A percentile compares a stretch with the other conserved stretches of the same genome.
Conservation (phyloP, 2,113 vertebrate species). For the Nipponia nippon region DNA sequence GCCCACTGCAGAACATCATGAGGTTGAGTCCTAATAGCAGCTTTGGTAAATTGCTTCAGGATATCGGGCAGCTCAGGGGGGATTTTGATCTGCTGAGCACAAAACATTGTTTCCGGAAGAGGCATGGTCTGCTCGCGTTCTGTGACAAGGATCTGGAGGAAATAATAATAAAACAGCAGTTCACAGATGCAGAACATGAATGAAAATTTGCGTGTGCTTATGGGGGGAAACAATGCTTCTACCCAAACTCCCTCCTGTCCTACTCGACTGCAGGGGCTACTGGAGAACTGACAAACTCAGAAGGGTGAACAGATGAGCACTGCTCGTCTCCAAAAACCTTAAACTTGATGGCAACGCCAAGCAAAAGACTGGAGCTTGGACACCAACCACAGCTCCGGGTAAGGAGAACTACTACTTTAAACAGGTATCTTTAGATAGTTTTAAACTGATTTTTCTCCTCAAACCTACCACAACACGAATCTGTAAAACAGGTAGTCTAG, state of each 20-base stretch:
- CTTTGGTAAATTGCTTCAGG: slow-evolving; percentile 92
- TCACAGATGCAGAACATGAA: neutral
- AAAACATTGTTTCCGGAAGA: slow-evolving; percentile 85
- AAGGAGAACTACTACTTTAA: neutral
- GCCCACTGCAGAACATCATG: slow-evolving; percentile 87
- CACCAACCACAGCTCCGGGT: neutral
- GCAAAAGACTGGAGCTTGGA: neutral
- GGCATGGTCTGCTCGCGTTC: slow-evolving; percentile 74
- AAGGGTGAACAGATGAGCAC: neutral
- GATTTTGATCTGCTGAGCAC: slow-evolving; percentile 90
- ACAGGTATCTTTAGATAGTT: neutral
- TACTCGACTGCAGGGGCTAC: accelerated
- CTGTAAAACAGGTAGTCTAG: neutral
- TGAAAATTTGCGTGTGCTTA: neutral
- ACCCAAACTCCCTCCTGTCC: neutral
- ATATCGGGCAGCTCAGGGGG: slow-evolving; percentile 86
- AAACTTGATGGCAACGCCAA: neutral
- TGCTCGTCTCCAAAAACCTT: accelerated
- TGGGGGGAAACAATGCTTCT: too few species aligned
- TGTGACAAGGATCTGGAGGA: neutral
- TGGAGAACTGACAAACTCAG: neutral
- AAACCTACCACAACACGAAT: neutral
- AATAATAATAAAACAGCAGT: neutral
- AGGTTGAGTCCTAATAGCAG: slow-evolving; percentile 90
- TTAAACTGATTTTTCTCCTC: neutral